A percentile compares a stretch with the other conserved stretches of the same genome.
Evolutionary conservation across 2,888 invertebrate genomes (phyloP).

Genomic region (Chrysodeixis includens): DNA sequence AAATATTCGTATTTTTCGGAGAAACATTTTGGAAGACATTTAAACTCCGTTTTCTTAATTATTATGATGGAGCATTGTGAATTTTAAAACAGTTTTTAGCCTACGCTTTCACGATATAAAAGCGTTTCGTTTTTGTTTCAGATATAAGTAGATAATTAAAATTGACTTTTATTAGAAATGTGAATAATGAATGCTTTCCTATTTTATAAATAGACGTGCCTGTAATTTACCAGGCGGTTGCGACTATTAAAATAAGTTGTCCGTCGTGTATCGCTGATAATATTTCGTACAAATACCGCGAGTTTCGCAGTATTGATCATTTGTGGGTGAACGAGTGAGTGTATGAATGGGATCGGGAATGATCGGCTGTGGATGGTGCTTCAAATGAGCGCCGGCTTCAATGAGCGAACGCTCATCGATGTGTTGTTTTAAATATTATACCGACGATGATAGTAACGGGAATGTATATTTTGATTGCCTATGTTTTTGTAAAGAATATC

Average conservation of each 20-base stretch:
- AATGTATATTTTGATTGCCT: neutral
- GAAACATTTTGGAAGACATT: too few relatives aligned
- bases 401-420: neutral
- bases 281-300: slow-evolving; percentile 8
- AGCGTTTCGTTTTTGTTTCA: too few relatives aligned
- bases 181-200: too few relatives aligned
- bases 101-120: too few relatives aligned
- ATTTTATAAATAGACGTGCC: too few relatives aligned
- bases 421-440: neutral
- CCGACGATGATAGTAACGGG: neutral
- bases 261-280: neutral
- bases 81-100: too few relatives aligned
- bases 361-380: slow-evolving; percentile 33
- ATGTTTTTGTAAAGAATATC: neutral
- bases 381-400: slow-evolving; percentile 28
- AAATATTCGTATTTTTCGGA: too few relatives aligned
- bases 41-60: too few relatives aligned
- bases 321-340: slow-evolving; percentile 22
- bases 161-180: too few relatives aligned
- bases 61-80: too few relatives aligned
- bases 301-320: slow-evolving; percentile 27
- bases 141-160: too few relatives aligned
- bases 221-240: too few relatives aligned
- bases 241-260: neutral
- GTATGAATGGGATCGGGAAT: slow-evolving; percentile 30